A percentile compares a stretch with the other conserved stretches of the same genome.
phyloP scores from a whole-genome alignment of 92 coral and sea anemone genomes.

The Palythoa heliodiscus region DNA sequence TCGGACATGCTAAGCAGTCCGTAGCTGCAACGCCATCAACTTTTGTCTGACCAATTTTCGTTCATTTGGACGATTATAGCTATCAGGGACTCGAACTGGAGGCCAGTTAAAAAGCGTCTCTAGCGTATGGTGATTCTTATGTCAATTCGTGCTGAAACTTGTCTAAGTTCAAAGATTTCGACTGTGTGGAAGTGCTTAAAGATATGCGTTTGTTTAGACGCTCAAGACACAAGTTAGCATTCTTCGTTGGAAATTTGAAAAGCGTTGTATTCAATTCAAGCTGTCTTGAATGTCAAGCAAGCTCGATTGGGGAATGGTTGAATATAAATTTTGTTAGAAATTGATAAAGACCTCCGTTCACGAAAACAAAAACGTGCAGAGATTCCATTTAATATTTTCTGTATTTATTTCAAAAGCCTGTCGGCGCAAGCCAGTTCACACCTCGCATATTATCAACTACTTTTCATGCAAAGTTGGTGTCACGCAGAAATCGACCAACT shows the following conservation, averaged over 20 bases:
- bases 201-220: slow-evolving; percentile 1
- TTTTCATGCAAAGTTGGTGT: slow-evolving; percentile 56
- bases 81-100: neutral
- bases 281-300: neutral
- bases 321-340: neutral
- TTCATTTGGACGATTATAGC: neutral
- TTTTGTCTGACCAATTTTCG: neutral
- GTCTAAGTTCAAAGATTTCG: slow-evolving; percentile 10
- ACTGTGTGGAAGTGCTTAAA: neutral
- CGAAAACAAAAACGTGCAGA: slow-evolving; percentile 10
- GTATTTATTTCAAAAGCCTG: slow-evolving; percentile 48
- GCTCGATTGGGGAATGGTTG: neutral
- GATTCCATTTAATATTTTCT: slow-evolving; percentile 16
- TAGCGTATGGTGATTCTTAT: neutral
- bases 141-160: slow-evolving; percentile 8
- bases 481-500: slow-evolving; percentile 75
- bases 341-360: neutral
- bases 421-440: slow-evolving; percentile 60
- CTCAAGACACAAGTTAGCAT: slow-evolving; percentile 8
- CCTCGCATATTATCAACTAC: slow-evolving; percentile 60
- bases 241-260: slow-evolving; percentile 24
- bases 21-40: slow-evolving; percentile 24
- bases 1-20: slow-evolving; percentile 15
- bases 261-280: neutral
- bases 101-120: neutral